Percentiles rank a stretch among this genome's conserved stretches.
Conservation (phyloP, 2,888 invertebrate species). For the Cryptosula pallasiana region DNA sequence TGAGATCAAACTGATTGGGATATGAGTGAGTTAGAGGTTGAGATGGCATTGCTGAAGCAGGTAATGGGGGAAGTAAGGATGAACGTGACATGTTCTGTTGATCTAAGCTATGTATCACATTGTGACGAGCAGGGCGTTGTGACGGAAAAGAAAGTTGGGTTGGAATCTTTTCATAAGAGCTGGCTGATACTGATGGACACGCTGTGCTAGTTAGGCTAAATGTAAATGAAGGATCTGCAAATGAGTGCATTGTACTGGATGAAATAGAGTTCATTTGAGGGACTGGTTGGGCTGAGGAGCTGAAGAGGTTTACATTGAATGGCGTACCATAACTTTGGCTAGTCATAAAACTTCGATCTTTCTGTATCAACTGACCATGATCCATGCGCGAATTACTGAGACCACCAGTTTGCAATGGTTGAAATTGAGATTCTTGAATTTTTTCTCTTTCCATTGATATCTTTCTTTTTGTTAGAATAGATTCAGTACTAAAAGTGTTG, state of each 20-base stretch:
- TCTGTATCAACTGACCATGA: not conserved
- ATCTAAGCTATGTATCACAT: not conserved
- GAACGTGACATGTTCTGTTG: not conserved
- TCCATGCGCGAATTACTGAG: not conserved
- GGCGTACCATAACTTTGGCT: not conserved
- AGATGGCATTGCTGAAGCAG: not conserved
- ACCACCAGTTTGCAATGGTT: not conserved
- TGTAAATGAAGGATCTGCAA: not conserved
- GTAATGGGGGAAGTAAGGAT: not conserved
- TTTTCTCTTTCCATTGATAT: not conserved
- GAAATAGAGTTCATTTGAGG: not conserved
- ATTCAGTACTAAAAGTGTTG: constrained; percentile 3
- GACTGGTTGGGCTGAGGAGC: not conserved
- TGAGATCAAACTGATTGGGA: not conserved
- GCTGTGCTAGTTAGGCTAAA: not conserved
- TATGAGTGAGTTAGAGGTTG: not conserved
- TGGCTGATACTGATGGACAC: not conserved
- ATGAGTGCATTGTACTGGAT: not conserved
- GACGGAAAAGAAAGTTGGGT: not conserved
- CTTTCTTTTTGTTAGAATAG: not conserved
- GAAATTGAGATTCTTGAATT: not conserved
- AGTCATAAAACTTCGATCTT: not conserved
- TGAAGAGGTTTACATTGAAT: constrained; percentile 19
- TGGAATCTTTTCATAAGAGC: not conserved
- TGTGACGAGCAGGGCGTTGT: not conserved